These are phyloP conservation scores for Gallinago jamesoni DNA, from an alignment of 2,113 vertebrate genomes.

Conservation along the genomic window DNA sequence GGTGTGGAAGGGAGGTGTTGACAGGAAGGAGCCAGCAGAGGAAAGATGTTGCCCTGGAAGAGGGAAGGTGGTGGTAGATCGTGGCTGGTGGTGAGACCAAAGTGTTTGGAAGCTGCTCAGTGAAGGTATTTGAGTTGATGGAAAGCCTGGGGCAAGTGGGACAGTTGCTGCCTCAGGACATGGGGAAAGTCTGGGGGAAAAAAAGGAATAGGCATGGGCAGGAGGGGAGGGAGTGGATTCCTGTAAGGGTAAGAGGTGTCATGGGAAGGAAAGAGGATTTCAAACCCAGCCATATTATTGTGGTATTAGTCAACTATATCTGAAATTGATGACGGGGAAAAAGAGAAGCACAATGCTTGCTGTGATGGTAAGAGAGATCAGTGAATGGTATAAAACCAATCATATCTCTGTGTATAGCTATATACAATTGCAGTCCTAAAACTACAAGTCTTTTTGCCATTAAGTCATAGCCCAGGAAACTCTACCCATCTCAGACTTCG, in stretches of 20 bases:
- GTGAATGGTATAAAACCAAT: background rate
- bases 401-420: background rate
- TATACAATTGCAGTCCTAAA: background rate
- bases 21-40: background rate
- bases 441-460: background rate
- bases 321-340: background rate
- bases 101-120: background rate
- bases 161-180: background rate
- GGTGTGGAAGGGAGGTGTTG: background rate
- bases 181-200: background rate
- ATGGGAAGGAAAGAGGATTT: background rate
- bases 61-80: background rate
- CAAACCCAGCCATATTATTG: background rate
- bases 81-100: background rate
- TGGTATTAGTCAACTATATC: background rate
- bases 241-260: background rate
- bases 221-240: background rate
- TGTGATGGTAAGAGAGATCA: background rate
- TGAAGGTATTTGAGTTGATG: background rate
- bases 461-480: background rate
- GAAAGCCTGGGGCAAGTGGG: background rate
- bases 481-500: background rate
- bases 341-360: background rate
- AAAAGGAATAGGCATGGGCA: background rate
- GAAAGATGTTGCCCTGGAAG: background rate